These are phyloP conservation scores for Lucinisca nassula DNA, from an alignment of 2,888 invertebrate species.

Conservation along the genomic window DNA sequence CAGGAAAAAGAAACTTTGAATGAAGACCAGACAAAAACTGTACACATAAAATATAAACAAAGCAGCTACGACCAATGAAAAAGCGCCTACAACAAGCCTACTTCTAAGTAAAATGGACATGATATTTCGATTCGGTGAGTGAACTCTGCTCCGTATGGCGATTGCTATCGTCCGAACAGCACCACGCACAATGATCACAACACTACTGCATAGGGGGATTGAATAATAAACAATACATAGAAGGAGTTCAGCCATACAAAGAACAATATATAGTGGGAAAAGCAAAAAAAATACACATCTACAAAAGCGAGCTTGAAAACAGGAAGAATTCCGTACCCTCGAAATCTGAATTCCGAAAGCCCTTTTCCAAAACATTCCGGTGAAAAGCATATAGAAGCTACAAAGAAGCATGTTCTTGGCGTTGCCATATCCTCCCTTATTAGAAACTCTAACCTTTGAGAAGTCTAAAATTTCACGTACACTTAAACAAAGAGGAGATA, in stretches of 20 bases:
- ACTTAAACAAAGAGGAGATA: neutral
- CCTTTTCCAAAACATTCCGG: neutral
- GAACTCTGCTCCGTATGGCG: neutral
- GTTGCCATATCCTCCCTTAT: neutral
- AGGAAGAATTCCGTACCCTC: neutral
- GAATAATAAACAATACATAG: constrained; percentile 32
- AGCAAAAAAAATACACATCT: neutral
- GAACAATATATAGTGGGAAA: constrained; percentile 19
- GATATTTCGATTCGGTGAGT: neutral
- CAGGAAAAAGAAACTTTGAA: constrained; percentile 40
- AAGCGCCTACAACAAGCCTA: neutral
- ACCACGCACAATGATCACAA: neutral
- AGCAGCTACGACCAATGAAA: neutral
- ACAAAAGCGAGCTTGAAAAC: neutral
- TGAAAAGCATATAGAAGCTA: constrained; percentile 6
- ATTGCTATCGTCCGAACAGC: neutral
- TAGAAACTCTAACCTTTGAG: neutral
- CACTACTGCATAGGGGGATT: neutral
- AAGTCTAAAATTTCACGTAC: neutral
- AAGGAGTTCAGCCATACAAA: constrained; percentile 25
- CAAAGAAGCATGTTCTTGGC: neutral
- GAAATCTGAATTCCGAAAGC: neutral
- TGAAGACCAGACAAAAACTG: constrained; percentile 28
- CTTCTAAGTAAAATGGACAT: neutral
- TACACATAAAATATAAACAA: constrained; percentile 18